Percentiles rank a stretch among this genome's conserved stretches.
Conservation (phyloP, 2,797 vertebrate species). For the Argyrosomus regius region DNA sequence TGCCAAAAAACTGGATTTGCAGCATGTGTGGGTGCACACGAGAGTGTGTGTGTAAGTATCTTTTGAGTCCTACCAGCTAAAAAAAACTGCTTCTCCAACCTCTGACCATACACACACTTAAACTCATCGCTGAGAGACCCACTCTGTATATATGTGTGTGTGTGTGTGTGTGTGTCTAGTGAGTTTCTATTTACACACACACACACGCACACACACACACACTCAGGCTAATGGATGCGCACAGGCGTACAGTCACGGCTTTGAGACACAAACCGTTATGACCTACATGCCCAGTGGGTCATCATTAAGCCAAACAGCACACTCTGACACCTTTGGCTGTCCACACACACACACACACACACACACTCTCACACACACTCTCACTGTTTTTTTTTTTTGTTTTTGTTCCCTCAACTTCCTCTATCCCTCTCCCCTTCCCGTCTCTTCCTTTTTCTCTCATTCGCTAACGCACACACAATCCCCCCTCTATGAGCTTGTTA, state of each 20-base stretch:
- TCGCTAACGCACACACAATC: conserved; percentile 45
- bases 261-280: conserved; percentile 75
- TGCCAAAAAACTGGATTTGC: conserved; percentile 44
- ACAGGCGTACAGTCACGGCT: conserved; percentile 61
- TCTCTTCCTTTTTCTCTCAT: conserved; percentile 60
- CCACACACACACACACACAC: conserved; percentile 42
- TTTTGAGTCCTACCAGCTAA: conserved; percentile 62
- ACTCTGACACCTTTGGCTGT: conserved; percentile 73
- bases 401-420: conserved; percentile 71
- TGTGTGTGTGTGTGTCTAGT: conserved; percentile 24
- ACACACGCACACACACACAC: conserved; percentile 17
- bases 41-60: conserved; percentile 45
- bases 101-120: conserved; percentile 74
- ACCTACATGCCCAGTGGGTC: conserved; percentile 82
- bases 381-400: conserved; percentile 51
- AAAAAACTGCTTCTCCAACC: conserved; percentile 85
- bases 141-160: conserved; percentile 48
- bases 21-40: conserved; percentile 65
- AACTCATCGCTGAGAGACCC: conserved; percentile 57
- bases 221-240: conserved; percentile 59
- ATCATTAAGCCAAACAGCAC: conserved; percentile 74
- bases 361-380: conserved; percentile 2
- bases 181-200: conserved; percentile 52
- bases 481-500: conserved; percentile 71
- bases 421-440: conserved; percentile 54